Evolutionary conservation across 2,797 vertebrate genomes (phyloP).

Genomic region (Chelonia mydas): DNA sequence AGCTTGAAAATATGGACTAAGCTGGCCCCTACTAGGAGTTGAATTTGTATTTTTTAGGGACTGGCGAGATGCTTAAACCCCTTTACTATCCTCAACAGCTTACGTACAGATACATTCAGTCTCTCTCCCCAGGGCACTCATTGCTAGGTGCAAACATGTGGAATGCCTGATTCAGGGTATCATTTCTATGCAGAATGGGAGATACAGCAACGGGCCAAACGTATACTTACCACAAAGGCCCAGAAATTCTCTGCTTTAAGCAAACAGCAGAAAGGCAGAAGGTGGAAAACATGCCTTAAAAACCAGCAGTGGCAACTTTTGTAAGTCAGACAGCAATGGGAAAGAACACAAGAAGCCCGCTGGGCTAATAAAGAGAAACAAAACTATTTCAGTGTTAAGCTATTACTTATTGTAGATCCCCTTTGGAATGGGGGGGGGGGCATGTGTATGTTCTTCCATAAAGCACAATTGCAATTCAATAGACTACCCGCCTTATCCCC

Average conservation of each 20-base stretch:
- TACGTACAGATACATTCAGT: background rate
- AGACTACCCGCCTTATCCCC: background rate
- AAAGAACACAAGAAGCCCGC: background rate
- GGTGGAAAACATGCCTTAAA: background rate
- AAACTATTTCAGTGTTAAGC: background rate
- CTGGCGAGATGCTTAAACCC: background rate
- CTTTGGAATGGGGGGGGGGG: constrained; percentile 15
- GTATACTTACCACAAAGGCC: background rate
- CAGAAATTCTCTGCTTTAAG: background rate
- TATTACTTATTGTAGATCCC: background rate
- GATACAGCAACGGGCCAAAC: background rate
- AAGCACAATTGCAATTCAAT: background rate
- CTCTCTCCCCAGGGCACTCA: background rate
- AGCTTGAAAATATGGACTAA: background rate
- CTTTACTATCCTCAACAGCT: background rate
- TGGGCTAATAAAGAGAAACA: background rate
- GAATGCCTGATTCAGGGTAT: background rate
- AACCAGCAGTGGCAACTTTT: background rate
- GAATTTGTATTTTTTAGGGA: background rate
- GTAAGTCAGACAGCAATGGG: background rate
- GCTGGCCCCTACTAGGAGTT: background rate
- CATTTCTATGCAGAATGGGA: background rate
- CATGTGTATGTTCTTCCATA: background rate
- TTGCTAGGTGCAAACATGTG: background rate
- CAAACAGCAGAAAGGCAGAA: background rate